Conservation (phyloP, 2,888 invertebrate genomes). For the Xestia c-nigrum region DNA sequence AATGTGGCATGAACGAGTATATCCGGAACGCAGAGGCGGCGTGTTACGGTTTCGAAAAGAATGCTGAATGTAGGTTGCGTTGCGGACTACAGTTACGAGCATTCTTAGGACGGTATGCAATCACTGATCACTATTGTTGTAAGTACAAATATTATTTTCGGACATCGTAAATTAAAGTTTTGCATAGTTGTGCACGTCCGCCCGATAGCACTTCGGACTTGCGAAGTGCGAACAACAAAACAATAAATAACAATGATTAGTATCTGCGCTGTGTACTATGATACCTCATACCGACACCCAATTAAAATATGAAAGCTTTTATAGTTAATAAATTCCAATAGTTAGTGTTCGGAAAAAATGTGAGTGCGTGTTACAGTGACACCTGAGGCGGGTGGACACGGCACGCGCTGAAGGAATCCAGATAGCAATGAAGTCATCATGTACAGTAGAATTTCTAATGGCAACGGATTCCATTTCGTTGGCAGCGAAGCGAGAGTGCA, state of each 20-base stretch:
- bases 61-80: constrained; percentile 90
- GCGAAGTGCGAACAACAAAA: constrained; percentile 39
- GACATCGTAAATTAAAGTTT: constrained; percentile 71
- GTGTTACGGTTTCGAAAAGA: constrained; percentile 90
- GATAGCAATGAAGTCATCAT: constrained; percentile 87
- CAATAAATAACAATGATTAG: constrained; percentile 45
- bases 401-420: constrained; percentile 81
- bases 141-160: constrained; percentile 75
- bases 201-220: constrained; percentile 32
- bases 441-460: constrained; percentile 88
- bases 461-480: constrained; percentile 88
- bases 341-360: constrained; percentile 70
- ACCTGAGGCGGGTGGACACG: constrained; percentile 67
- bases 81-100: constrained; percentile 88
- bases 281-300: constrained; percentile 25
- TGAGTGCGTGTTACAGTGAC: constrained; percentile 75
- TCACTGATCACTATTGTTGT: constrained; percentile 84
- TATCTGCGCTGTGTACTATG: constrained; percentile 25
- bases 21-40: constrained; percentile 89
- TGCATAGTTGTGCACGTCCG: constrained; percentile 53
- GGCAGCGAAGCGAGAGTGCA: constrained; percentile 87
- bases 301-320: constrained; percentile 62
- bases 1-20: constrained; percentile 83
- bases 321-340: constrained; percentile 69
- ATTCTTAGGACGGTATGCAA: constrained; percentile 84